phyloP scores from a whole-genome alignment of 2,797 vertebrate species.

The Telmatherina bonti region DNA sequence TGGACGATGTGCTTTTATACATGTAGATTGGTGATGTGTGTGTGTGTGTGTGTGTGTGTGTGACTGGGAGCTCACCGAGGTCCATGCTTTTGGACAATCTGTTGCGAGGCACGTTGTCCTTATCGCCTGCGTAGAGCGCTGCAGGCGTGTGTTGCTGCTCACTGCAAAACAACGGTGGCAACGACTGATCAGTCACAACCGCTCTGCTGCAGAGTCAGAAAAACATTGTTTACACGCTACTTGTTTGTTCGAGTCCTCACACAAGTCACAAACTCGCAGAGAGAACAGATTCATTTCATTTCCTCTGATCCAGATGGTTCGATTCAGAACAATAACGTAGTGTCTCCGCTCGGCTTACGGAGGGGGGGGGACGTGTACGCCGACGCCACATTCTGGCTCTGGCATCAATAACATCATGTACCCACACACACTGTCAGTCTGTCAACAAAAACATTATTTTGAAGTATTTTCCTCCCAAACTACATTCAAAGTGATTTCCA shows the following conservation, averaged over 20 bases:
- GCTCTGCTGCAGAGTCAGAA: background rate
- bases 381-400: constrained; percentile 29
- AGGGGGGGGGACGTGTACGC: constrained; percentile 2
- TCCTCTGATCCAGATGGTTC: constrained; percentile 47
- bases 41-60: background rate
- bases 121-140: constrained; percentile 18
- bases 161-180: constrained; percentile 36
- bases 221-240: background rate
- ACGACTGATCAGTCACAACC: background rate
- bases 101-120: constrained; percentile 81
- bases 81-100: constrained; percentile 95
- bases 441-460: background rate
- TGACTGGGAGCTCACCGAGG: constrained; percentile 82
- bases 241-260: background rate
- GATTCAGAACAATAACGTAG: constrained; percentile 35
- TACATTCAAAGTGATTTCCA: background rate
- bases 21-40: background rate
- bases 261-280: constrained; percentile 22
- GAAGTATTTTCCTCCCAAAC: background rate
- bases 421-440: background rate
- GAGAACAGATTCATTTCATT: constrained; percentile 42
- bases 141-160: background rate
- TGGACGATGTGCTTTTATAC: background rate
- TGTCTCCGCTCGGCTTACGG: constrained; percentile 31
- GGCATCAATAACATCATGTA: constrained; percentile 16